Evolutionary conservation across 2,888 invertebrate species (phyloP).

Genomic region (Parelbella ahira): DNA sequence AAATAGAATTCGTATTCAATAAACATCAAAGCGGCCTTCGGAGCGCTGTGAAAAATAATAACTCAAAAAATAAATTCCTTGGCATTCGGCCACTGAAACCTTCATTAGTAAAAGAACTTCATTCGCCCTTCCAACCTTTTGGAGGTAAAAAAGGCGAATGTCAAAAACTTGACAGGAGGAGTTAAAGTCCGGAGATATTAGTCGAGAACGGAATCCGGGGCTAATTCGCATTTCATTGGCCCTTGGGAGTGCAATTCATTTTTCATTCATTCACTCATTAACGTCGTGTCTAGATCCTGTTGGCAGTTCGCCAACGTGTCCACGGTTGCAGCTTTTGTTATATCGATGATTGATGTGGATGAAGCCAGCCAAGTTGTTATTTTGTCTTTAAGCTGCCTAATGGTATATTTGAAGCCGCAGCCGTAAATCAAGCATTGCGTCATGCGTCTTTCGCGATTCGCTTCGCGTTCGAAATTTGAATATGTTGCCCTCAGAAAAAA

Average conservation of each 20-base stretch:
- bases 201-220: slow-evolving; percentile 1
- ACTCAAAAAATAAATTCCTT: no score
- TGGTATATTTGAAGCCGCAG: not conserved
- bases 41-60: no score
- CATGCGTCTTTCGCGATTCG: no score
- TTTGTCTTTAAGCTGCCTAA: slow-evolving; percentile 28
- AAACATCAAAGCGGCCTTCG: no score
- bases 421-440: no score
- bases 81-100: no score
- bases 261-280: slow-evolving; percentile 22
- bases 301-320: slow-evolving; percentile 6
- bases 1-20: no score
- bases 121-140: not conserved
- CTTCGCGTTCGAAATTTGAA: no score
- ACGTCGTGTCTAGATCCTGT: slow-evolving; percentile 10
- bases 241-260: slow-evolving; percentile 18
- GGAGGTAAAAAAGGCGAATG: not conserved
- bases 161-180: slow-evolving; percentile 8
- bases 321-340: slow-evolving; percentile 2
- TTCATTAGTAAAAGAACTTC: no score
- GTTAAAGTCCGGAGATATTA: slow-evolving; percentile 1
- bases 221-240: slow-evolving; percentile 20
- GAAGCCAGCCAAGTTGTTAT: slow-evolving; percentile 32
- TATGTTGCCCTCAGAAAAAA: no score
- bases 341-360: slow-evolving; percentile 33